Evolutionary conservation across 2,888 invertebrate species (phyloP), one percentile per base, ranked within the genome.

Genomic region (Proisotoma minuta): DNA sequence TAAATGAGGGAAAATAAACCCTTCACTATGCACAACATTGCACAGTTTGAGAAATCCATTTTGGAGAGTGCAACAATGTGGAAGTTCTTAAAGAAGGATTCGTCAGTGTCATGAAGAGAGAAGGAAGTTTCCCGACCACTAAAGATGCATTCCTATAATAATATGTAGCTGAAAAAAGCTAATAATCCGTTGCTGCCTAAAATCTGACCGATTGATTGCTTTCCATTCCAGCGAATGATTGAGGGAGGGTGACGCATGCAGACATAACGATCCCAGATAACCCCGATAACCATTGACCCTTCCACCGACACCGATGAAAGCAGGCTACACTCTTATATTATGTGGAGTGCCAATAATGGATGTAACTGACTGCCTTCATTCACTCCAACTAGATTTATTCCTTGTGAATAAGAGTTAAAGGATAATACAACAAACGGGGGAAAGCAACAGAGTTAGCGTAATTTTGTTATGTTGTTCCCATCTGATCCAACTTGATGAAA

Each of bases 401-500:
- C n/a, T n/a, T n/a, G n/a, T n/a, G n/a, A n/a, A n/a, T n/a, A n/a
- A n/a, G n/a, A 34, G 34, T 34, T 34, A 34, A 34, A 15, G 34
- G 34, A 34, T 34, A 34, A n/a, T n/a, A n/a, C n/a, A 34, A 34
- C 34, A 10, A 8, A 34, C 8, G 8, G 47, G 47, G 47, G 47
- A 47, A 47, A 47, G 47, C 20, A 47, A 47, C n/a, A 47, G 12
- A 52, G 28, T 52, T 52, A 27, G 59, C 53, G 57, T 63, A 63
- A 63, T 63, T 59, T 60, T 60, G 63, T 63, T 63, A 60, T 60
- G 60, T 63, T 60, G 5, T 28, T 52, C 52, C n/a, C 12, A 10
- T 5, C 5, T n/a, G 20, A 10, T 20, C 40, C 58, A 57, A 59
- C 59, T 60, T 63, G 63, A 63, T 63, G 63, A 63, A 63, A 63